Evolutionary conservation across 2,888 invertebrate genomes (phyloP).

Genomic region (Empis stercorea): DNA sequence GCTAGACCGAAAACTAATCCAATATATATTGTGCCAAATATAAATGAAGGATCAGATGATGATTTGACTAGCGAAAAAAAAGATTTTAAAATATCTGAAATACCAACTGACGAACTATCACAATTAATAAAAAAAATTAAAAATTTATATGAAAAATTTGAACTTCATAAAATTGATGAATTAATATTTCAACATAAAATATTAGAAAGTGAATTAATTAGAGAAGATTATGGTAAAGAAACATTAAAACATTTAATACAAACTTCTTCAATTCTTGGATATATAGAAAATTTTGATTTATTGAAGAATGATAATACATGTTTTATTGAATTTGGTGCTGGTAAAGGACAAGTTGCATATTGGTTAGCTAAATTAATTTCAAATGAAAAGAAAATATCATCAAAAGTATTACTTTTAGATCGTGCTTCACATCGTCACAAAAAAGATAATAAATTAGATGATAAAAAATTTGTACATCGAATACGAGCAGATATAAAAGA

Average conservation of each 20-base stretch:
- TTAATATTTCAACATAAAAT: constrained; percentile 34
- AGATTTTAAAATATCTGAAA: constrained; percentile 31
- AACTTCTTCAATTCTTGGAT: constrained; percentile 60
- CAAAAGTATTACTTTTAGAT: constrained; percentile 61
- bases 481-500: constrained; percentile 73
- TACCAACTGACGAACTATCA: constrained; percentile 31
- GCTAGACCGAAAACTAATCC: constrained; percentile 42
- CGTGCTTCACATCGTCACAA: constrained; percentile 71
- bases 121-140: constrained; percentile 36
- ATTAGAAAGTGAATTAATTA: constrained; percentile 39
- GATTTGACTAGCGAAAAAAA: constrained; percentile 7
- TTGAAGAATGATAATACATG: constrained; percentile 49
- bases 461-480: constrained; percentile 41
- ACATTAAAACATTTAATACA: constrained; percentile 65
- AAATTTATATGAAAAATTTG: constrained; percentile 28
- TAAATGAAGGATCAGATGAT: constrained; percentile 22
- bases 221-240: constrained; percentile 45
- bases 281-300: constrained; percentile 48
- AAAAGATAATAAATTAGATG: constrained; percentile 51
- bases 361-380: constrained; percentile 53
- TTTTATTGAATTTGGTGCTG: constrained; percentile 80
- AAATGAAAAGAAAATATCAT: constrained; percentile 28
- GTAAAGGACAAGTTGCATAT: constrained; percentile 74
- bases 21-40: constrained; percentile 29
- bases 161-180: constrained; percentile 32